Base-by-base conservation (phyloP, 2,113 vertebrate genomes). In the Hypomesus transpacificus region DNA sequence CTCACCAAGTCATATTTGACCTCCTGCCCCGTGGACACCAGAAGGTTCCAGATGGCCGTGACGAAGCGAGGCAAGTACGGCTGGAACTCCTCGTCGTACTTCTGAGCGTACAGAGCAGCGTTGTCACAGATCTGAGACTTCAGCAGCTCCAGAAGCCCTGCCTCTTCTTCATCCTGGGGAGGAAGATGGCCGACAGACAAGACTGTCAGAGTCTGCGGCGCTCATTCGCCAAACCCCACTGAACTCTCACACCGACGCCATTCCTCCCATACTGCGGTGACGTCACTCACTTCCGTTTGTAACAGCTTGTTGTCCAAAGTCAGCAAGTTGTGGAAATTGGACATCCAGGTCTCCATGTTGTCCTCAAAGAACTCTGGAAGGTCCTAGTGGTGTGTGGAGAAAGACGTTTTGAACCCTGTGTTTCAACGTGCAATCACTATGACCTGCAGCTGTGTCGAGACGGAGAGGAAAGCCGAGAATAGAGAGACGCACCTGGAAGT, bases 271-370 rank as follows among this genome's bases (percentile, higher is more conserved):
- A 11, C 24, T 0, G 24, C 3, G 1, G 70, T 24, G 5, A 68
- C 66, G 3, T 34, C 46, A 93, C 96, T 94, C 87, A 98, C 97
- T 87, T 98, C 94, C 50, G 97, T 99, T 86, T 99, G 97, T 76
- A 99, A 82, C 70, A 98, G 95, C 80, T 99, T 98, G 82, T 99
- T 99, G 91, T 99, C 97, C 89, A 99, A 86, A 73, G 96, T 99
- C 82, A 99, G 86, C 28, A 99, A 92, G 66, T 88, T 96, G 66
- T 99, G 97, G 77, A 99, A 99, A 88, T 98, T 94, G 11, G 94
- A 95, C 97, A 99, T 99, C 97, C 97, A 99, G 0, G 96, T 98
- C 89, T 98, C 97, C 97, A 99, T 99, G 88, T 99, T 97, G 89
- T 99, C 97, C 87, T 99, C 97, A 92, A 99, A 99, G 87, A 98